phyloP scores from a whole-genome alignment of 2,888 invertebrate genomes.

The Magallana nippona region DNA sequence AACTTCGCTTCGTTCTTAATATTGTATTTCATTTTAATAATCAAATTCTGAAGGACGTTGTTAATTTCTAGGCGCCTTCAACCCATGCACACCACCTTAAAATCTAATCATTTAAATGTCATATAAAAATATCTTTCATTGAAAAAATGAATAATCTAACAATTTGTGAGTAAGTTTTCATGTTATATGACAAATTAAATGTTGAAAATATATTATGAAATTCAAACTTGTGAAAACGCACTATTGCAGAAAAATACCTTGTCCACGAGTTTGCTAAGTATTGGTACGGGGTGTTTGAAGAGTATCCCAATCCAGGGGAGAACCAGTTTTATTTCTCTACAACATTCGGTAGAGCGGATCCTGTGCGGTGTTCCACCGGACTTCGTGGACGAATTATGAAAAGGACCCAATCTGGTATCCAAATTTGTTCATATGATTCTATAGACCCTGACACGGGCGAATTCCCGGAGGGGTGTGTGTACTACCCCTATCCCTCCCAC shows the following conservation, averaged over 20 bases:
- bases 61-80: too few relatives aligned
- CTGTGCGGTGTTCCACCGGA: constrained; percentile 61
- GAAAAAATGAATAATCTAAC: too few relatives aligned
- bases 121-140: too few relatives aligned
- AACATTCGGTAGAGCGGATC: constrained; percentile 58
- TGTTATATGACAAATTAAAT: too few relatives aligned
- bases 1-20: too few relatives aligned
- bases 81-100: too few relatives aligned
- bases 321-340: constrained; percentile 69
- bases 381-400: constrained; percentile 55
- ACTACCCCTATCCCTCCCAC: constrained; percentile 60
- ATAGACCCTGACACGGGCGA: constrained; percentile 58
- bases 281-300: constrained; percentile 72
- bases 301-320: constrained; percentile 67
- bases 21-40: too few relatives aligned
- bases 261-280: constrained; percentile 73
- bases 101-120: too few relatives aligned
- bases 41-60: too few relatives aligned
- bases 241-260: constrained; percentile 63
- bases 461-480: constrained; percentile 64
- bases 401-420: constrained; percentile 8
- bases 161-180: too few relatives aligned
- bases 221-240: neutral
- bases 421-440: neutral
- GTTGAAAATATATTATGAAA: too few relatives aligned